These are phyloP conservation scores for Ferrisia virgata DNA, from an alignment of 2,888 invertebrate genomes.

Conservation along the genomic window DNA sequence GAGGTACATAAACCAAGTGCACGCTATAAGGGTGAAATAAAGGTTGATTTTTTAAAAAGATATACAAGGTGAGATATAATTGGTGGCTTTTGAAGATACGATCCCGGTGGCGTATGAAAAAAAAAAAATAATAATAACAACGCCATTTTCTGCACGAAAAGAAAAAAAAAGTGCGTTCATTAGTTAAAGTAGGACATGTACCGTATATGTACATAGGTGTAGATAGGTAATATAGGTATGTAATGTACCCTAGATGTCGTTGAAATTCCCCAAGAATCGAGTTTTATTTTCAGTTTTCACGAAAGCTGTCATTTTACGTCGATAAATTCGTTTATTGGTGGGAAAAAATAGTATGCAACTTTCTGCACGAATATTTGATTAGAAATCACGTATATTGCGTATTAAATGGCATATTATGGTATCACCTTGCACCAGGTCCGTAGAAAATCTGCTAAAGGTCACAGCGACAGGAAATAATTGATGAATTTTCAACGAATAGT, in stretches of 20 bases:
- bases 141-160: neutral
- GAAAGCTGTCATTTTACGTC: neutral
- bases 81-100: neutral
- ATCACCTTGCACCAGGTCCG: slow-evolving; percentile 6
- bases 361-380: neutral
- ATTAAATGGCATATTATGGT: neutral
- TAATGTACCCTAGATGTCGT: neutral
- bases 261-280: neutral
- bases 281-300: neutral
- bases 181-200: neutral
- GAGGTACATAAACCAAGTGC: neutral
- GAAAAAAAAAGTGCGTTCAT: neutral
- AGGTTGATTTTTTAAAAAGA: neutral
- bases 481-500: neutral
- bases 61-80: neutral
- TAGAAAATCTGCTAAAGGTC: neutral
- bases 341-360: neutral
- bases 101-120: neutral
- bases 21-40: neutral
- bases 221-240: too few relatives aligned
- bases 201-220: too few relatives aligned
- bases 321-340: too few relatives aligned
- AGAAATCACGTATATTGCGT: neutral
- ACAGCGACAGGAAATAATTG: neutral
- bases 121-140: too few relatives aligned